Percentiles rank a stretch among this genome's conserved stretches.
phyloP scores from a whole-genome alignment of 2,113 vertebrate genomes.

The Ageneiosus marmoratus region DNA sequence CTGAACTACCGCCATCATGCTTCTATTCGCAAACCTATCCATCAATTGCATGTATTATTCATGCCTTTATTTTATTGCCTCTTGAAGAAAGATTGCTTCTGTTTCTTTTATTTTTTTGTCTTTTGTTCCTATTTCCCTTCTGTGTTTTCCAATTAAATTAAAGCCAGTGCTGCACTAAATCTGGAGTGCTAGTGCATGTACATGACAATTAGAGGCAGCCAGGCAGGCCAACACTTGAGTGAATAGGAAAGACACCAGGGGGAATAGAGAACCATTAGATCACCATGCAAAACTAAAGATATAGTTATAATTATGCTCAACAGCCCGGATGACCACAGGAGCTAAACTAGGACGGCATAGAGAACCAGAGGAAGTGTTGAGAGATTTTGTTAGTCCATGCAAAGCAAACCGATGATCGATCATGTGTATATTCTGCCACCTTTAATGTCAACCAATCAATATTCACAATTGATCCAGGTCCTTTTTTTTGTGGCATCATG shows the following conservation, averaged over 20 bases:
- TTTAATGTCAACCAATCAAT: background rate
- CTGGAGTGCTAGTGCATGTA: slow-evolving; percentile 69
- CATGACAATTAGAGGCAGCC: slow-evolving; percentile 75
- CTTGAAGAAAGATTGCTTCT: slow-evolving; percentile 76
- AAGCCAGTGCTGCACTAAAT: slow-evolving; percentile 75
- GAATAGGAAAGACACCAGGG: slow-evolving; percentile 28
- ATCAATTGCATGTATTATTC: slow-evolving; percentile 78
- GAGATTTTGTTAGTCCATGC: background rate
- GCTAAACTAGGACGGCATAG: slow-evolving; percentile 7
- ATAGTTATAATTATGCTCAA: slow-evolving; percentile 41
- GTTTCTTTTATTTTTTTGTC: slow-evolving; percentile 78
- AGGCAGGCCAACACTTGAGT: slow-evolving; percentile 21
- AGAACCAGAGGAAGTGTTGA: background rate
- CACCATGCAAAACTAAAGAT: slow-evolving; percentile 30
- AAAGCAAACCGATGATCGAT: background rate
- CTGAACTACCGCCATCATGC: slow-evolving; percentile 61
- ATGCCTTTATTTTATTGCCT: slow-evolving; percentile 74
- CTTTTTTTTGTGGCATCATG: background rate
- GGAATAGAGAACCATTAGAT: slow-evolving; percentile 51
- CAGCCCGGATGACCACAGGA: slow-evolving; percentile 29
- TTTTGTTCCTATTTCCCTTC: slow-evolving; percentile 66
- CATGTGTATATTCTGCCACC: background rate
- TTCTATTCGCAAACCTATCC: slow-evolving; percentile 72
- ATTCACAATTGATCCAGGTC: background rate
- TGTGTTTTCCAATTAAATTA: slow-evolving; percentile 80